A percentile compares a stretch with the other conserved stretches of the same genome.
Conservation (phyloP, 2,113 vertebrate genomes). For the Lipophrys pholis region DNA sequence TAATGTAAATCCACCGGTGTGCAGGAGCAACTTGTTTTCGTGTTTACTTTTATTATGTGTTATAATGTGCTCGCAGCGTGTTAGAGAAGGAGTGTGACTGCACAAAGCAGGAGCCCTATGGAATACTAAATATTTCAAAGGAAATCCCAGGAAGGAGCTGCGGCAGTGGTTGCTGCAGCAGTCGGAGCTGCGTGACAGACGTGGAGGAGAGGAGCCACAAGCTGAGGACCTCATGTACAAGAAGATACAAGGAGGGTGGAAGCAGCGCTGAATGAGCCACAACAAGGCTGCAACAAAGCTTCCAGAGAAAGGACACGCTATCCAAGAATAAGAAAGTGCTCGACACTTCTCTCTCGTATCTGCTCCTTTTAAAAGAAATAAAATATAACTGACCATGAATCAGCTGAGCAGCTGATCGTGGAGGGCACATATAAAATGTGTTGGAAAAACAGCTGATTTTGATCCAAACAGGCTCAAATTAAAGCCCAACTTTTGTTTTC, state of each 20-base stretch:
- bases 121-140: conserved; percentile 64
- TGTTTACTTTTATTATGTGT: conserved; percentile 28
- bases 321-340: neutral
- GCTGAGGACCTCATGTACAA: conserved; percentile 21
- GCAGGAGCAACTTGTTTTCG: conserved; percentile 11
- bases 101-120: conserved; percentile 18
- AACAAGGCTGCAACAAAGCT: conserved; percentile 9
- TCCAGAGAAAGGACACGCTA: conserved; percentile 16
- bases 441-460: no score
- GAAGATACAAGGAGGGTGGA: conserved; percentile 1
- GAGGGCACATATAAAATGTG: no score
- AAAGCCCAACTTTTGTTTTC: no score
- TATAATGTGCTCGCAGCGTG: conserved; percentile 27
- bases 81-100: conserved; percentile 35
- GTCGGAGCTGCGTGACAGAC: conserved; percentile 44
- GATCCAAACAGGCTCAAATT: no score
- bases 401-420: no score
- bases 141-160: conserved; percentile 41
- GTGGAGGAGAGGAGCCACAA: conserved; percentile 30
- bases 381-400: no score
- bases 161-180: conserved; percentile 7
- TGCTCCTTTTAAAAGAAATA: no score
- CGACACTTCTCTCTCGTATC: neutral
- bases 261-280: conserved; percentile 9
- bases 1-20: conserved; percentile 15